Conservation (phyloP, 1,140 invertebrate genomes). For the Drosophila pseudoananassae region DNA sequence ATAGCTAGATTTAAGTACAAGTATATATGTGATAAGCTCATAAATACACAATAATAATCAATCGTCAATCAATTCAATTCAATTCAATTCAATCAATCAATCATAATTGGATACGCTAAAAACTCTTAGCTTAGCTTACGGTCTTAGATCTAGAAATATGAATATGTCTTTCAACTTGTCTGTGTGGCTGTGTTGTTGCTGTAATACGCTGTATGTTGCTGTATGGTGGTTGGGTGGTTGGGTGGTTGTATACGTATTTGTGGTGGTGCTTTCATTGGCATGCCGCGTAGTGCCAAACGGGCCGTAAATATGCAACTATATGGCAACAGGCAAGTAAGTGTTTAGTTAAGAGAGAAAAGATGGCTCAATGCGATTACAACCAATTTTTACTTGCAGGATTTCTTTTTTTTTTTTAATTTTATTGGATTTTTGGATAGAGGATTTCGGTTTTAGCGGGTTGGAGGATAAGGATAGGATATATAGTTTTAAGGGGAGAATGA, state of each 20-base stretch:
- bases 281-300: slow-evolving; percentile 53
- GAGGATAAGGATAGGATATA: background rate
- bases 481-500: slow-evolving; percentile 34
- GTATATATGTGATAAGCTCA: slow-evolving; percentile 64
- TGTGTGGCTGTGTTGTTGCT: slow-evolving; percentile 28
- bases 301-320: slow-evolving; percentile 66
- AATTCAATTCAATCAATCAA: slow-evolving; percentile 57
- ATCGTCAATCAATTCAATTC: slow-evolving; percentile 60
- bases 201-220: slow-evolving; percentile 15
- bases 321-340: slow-evolving; percentile 47
- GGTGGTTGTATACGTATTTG: slow-evolving; percentile 21
- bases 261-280: slow-evolving; percentile 36
- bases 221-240: slow-evolving; percentile 9
- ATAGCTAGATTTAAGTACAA: slow-evolving; percentile 45
- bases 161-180: slow-evolving; percentile 74
- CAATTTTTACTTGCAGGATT: slow-evolving; percentile 44
- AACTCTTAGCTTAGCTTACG: slow-evolving; percentile 61
- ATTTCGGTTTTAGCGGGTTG: slow-evolving; percentile 6
- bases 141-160: slow-evolving; percentile 53
- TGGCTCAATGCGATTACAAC: slow-evolving; percentile 48
- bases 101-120: slow-evolving; percentile 66
- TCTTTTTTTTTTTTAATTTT: no score
- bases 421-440: slow-evolving; percentile 11
- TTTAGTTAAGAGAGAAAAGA: slow-evolving; percentile 26
- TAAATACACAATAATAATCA: slow-evolving; percentile 73